Conservation (phyloP, 1,140 invertebrate genomes). For the Rhopalosiphum maidis region DNA sequence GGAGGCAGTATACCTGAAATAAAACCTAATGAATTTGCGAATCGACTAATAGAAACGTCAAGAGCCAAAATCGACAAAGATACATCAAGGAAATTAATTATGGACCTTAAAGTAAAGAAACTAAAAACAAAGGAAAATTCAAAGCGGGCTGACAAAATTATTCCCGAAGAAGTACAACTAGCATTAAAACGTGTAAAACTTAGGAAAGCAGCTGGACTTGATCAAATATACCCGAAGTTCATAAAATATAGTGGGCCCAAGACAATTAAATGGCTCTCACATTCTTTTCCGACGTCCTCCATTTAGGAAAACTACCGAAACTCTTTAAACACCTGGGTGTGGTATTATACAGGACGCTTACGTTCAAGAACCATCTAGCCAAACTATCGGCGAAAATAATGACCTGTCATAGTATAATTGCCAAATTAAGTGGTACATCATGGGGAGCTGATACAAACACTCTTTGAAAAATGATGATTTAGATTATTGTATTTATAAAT, state of each 20-base stretch:
- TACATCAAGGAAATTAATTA: neutral
- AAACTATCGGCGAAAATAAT: no score
- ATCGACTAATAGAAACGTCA: slow-evolving; percentile 46
- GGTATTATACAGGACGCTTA: no score
- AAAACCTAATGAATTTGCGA: slow-evolving; percentile 48
- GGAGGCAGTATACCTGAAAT: neutral
- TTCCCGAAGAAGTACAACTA: slow-evolving; percentile 24
- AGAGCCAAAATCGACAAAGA: slow-evolving; percentile 51
- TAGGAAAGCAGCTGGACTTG: slow-evolving; percentile 51
- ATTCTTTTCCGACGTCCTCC: slow-evolving; percentile 45
- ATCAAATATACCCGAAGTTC: slow-evolving; percentile 38
- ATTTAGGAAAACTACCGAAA: slow-evolving; percentile 53
- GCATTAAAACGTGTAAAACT: slow-evolving; percentile 57
- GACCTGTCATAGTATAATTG: no score
- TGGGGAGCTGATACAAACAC: no score
- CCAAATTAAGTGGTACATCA: no score
- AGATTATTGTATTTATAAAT: no score
- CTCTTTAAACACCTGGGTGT: slow-evolving; percentile 51
- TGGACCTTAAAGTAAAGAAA: slow-evolving; percentile 28
- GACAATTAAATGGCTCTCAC: slow-evolving; percentile 39
- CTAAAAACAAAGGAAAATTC: slow-evolving; percentile 19
- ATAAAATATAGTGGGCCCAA: slow-evolving; percentile 45
- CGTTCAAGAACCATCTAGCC: no score
- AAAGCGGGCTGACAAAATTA: slow-evolving; percentile 27
- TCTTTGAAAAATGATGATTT: no score